Base-by-base conservation (phyloP, 2,113 vertebrate genomes). In the Notothenia rossii region DNA sequence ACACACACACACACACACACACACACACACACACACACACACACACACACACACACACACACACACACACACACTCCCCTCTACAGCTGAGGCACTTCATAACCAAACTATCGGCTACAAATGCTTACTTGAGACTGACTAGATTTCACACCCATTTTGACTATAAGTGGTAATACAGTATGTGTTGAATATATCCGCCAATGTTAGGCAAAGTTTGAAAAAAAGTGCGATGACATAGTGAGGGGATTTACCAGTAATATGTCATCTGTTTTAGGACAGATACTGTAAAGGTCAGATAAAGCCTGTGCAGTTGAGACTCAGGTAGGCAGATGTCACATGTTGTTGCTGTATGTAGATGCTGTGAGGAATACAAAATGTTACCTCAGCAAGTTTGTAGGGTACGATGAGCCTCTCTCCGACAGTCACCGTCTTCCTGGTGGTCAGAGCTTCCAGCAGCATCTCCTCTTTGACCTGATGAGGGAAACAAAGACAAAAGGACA, bases 321-420 rank as follows among this genome's bases (percentile, higher is more conserved):
- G 45, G 45, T 29, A 29, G 22, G 45, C 3, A n/a, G 54, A 43
- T 60, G 53, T 79, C 63, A 43, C 15, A 45, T 48, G n/a, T 18
- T 55, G 36, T 20, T 11, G 50, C 10, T 10, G 22, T 7, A 10
- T 50, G 43, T 75, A 22, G 11, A 66, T 10, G 25, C 33, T 58
- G 43, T 2, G 2, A 25, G 29, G 7, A 22, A 9, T 68, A 15
- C 48, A 67, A 73, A 65, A 43, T 1, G 63, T 92, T 88, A 99
- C 98, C 97, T 99, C 98, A 72, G 97, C 94, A 12, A 99, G 91
- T 72, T 96, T 99, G 88, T 99, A 99, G 0, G 98, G 98, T 14
- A 99, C 94, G 70, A 99, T 96, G 79, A 99, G 95, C 87, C 96
- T 97, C 92, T 99, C 98, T 67, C 98, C 98, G 3, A 99, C 98